Conservation (phyloP, 2,888 invertebrate genomes). For the Cerastis rubricosa region DNA sequence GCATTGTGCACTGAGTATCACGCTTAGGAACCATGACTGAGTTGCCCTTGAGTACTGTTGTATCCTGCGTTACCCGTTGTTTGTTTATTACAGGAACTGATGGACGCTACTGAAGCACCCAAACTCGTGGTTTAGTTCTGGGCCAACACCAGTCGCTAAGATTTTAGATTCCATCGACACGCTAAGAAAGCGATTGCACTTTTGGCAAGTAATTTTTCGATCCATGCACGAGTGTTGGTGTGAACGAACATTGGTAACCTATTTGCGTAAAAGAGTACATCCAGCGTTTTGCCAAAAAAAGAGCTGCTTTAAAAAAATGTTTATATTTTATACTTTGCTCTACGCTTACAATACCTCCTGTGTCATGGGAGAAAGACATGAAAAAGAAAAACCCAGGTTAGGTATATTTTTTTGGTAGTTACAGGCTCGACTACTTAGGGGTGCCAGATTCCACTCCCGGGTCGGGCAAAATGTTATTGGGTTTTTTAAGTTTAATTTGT, state of each 20-base stretch:
- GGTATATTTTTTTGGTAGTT: background rate
- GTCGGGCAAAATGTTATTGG: background rate
- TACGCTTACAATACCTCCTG: background rate
- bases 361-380: background rate
- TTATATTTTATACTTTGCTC: no score
- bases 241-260: background rate
- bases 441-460: background rate
- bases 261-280: background rate
- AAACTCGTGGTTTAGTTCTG: background rate
- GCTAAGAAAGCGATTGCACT: no score
- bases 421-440: background rate
- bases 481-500: background rate
- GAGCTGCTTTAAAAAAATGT: no score
- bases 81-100: background rate
- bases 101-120: background rate
- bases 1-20: conserved; percentile 10
- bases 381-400: no score
- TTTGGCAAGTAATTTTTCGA: no score
- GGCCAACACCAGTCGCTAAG: no score
- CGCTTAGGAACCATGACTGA: no score
- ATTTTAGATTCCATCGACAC: no score
- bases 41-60: background rate
- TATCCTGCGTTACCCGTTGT: background rate
- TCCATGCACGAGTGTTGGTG: no score
- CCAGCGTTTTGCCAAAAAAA: background rate